Base-by-base conservation (phyloP, 2,888 invertebrate genomes). In the Brachynemurus nebulosus region DNA sequence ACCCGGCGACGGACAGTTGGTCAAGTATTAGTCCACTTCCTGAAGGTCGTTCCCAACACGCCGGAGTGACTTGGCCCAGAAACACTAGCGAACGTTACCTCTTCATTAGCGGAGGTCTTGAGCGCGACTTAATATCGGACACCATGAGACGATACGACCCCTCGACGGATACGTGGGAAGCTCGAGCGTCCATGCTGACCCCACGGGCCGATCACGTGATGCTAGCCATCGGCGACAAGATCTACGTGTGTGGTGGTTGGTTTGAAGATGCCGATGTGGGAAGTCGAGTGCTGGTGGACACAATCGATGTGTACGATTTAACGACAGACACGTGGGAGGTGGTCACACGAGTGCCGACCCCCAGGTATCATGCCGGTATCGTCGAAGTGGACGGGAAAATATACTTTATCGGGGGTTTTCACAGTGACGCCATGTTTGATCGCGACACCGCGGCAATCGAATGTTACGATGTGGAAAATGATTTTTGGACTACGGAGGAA, bases 331-430 rank as follows among this genome's bases (percentile, higher is more conserved):
- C 63, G 2, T 81, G 81, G 81, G 63, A 66, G 46, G 65, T 70
- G 14, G 67, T 79, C 34, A 75, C 78, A 0, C 62, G 63, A 40
- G 69, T 80, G 42, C 80, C 80, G 2, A 74, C 74, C 0, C 78
- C 80, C 2, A 66, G 80, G 41, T 79, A 76, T 55, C 80, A 80
- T 54, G 74, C 79, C 1, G 79, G 79, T 2, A 74, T 79, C 40
- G 74, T 77, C 5, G 67, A 74, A 17, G 68, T 78, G 14, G 68
- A 71, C 21, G 64, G 68, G 16, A 71, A 72, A 55, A 70, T 82
- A 36, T 78, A 78, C 56, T 73, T 81, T 51, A 74, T 81, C 47
- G 82, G 81, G 9, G 82, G 82, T 1, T 73, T 80, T 57, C 71
- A 74, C 45, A 73, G 74, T 35, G 75, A 78, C 53, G 75, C 71